These are phyloP conservation scores for Callocephalon fimbriatum DNA, from an alignment of 2,113 vertebrate genomes.

Conservation along the genomic window DNA sequence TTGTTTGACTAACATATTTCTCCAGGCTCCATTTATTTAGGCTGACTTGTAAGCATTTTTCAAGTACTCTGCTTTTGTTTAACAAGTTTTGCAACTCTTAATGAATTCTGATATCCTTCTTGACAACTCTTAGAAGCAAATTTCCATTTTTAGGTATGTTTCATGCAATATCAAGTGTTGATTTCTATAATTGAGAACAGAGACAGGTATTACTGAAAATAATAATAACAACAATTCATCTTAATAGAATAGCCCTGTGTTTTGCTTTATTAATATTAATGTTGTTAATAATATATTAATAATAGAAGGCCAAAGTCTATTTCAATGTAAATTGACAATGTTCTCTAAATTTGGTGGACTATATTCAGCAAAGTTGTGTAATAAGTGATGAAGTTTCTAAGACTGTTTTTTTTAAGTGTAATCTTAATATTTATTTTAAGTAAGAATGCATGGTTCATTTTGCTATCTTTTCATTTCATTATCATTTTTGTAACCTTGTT, in stretches of 20 bases:
- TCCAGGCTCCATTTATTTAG: neutral
- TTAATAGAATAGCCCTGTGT: neutral
- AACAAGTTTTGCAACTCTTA: neutral
- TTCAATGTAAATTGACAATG: neutral
- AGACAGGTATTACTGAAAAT: neutral
- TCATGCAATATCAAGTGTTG: neutral
- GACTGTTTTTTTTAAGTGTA: neutral
- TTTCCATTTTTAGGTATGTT: neutral
- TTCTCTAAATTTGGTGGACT: neutral
- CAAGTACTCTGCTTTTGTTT: slow-evolving; percentile 20
- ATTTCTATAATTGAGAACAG: neutral
- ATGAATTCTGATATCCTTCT: neutral
- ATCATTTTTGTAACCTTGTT: neutral
- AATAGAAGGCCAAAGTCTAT: neutral
- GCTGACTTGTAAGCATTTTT: neutral
- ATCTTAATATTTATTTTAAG: neutral
- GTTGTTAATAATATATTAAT: neutral
- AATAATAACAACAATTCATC: neutral
- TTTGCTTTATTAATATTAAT: slow-evolving; percentile 13
- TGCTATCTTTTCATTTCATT: neutral
- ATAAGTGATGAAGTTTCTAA: neutral
- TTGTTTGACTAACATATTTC: neutral
- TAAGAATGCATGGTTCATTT: neutral
- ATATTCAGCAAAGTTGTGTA: neutral
- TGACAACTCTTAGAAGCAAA: neutral